phyloP scores from a whole-genome alignment of 2,113 vertebrate species.

The Psettodes erumei region DNA sequence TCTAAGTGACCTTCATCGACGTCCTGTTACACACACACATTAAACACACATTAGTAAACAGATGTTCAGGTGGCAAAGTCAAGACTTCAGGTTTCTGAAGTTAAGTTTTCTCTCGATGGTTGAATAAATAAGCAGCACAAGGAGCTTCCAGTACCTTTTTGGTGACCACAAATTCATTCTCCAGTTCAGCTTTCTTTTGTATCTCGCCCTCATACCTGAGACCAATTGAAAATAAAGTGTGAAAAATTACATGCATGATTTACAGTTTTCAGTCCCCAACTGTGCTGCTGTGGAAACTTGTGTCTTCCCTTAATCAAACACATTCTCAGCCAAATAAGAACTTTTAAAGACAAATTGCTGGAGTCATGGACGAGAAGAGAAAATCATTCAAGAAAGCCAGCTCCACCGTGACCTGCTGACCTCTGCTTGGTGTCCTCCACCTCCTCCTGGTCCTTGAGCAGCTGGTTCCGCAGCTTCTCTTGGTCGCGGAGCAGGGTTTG shows the following conservation, averaged over 20 bases:
- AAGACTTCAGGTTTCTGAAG: too few relatives aligned
- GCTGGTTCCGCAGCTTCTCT: constrained; percentile 73
- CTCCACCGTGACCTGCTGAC: constrained; percentile 49
- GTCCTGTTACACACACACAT: constrained; percentile 63
- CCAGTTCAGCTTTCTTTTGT: constrained; percentile 66
- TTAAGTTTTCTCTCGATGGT: background rate
- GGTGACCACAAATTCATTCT: constrained; percentile 81
- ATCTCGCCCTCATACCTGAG: constrained; percentile 81
- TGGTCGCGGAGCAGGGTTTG: constrained; percentile 68
- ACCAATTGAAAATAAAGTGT: background rate
- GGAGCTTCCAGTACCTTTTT: constrained; percentile 78
- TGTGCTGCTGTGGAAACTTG: too few relatives aligned
- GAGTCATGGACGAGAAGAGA: too few relatives aligned
- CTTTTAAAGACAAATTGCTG: too few relatives aligned
- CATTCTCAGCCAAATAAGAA: too few relatives aligned
- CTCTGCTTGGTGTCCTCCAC: constrained; percentile 74
- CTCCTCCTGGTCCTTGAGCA: constrained; percentile 59
- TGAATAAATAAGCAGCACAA: background rate
- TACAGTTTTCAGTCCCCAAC: background rate
- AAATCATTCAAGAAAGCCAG: background rate
- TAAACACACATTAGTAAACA: background rate
- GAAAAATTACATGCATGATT: background rate
- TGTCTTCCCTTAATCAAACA: too few relatives aligned
- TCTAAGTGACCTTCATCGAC: constrained; percentile 79
- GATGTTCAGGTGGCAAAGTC: background rate